Conservation (phyloP, 2,797 vertebrate genomes). For the Anguilla obscura region DNA sequence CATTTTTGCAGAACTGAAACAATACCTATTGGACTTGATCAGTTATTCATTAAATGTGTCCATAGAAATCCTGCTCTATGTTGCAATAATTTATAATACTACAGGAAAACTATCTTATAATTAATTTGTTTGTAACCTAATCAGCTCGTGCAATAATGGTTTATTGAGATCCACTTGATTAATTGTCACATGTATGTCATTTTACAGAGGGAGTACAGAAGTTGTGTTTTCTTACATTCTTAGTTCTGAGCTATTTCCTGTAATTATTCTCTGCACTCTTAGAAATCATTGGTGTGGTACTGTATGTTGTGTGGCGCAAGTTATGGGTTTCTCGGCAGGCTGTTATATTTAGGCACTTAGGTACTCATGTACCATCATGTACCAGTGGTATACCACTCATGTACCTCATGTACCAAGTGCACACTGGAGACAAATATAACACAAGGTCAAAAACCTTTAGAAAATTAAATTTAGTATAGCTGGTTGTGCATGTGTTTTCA, state of each 20-base stretch:
- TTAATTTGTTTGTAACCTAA: not conserved
- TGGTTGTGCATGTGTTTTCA: not conserved
- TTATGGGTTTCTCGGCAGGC: not conserved
- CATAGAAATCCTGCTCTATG: not conserved
- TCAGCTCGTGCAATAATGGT: not conserved
- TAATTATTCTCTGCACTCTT: too few species aligned
- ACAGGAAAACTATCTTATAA: too few species aligned
- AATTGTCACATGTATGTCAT: too few species aligned
- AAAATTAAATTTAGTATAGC: not conserved
- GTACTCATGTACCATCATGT: not conserved
- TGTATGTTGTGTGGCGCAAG: not conserved
- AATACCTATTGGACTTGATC: slow-evolving; percentile 56
- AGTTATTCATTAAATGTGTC: not conserved
- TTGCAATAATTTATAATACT: not conserved
- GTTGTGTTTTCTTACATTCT: too few species aligned
- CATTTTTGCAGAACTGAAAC: slow-evolving; percentile 58
- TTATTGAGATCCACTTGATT: not conserved
- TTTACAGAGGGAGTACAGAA: too few species aligned
- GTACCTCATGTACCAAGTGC: not conserved
- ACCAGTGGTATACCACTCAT: too few species aligned
- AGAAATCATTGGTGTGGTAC: not conserved
- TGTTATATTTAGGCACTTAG: not conserved
- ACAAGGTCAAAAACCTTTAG: not conserved
- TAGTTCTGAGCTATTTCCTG: too few species aligned
- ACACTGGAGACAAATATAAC: not conserved